Evolutionary conservation across 2,888 invertebrate species (phyloP), one percentile per base, ranked within the genome.

Genomic region (Dexiosoma caninum): DNA sequence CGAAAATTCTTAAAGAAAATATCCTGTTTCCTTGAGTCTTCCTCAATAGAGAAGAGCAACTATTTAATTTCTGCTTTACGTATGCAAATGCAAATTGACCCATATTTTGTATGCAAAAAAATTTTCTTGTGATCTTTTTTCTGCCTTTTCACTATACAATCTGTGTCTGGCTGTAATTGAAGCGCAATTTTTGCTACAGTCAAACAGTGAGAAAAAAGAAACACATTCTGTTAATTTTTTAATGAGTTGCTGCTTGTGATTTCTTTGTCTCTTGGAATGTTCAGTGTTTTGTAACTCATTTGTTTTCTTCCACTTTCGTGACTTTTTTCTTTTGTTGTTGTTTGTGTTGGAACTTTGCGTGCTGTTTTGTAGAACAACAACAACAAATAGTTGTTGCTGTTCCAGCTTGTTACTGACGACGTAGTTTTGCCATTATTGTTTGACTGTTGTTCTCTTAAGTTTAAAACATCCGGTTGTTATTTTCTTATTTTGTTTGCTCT

Each of bases 181-280:
- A 64, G 64, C 37, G 27, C 14, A 64, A 66, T 66, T 66, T 46
- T 57, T 74, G 62, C 44, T 62, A n/a, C 14, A 23, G 46, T 57
- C 40, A 19, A 35, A 12, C 23, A 44, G 35, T 19, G 44, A 35
- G 14, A 7, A 46, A 27, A 14, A 30, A 14, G n/a, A n/a, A n/a
- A n/a, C n/a, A 78, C 67, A 60, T 75, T 71, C 75, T 82, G 75
- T 82, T 82, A 78, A 82, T 82, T 82, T 82, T n/a, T 78, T 78
- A 82, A 82, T 82, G 78, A 82, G 82, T n/a, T n/a, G n/a, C 67
- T 53, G 21, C 14, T 30, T 69, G 44, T 72, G n/a, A n/a, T 77
- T 69, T 57, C 21, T 57, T 23, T 71, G 75, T 70, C 57, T 70
- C 57, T 66, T 53, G 35, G 9, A n/a, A 51, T 75, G 77, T 70